Evolutionary conservation across 2,888 invertebrate species (phyloP), one percentile per base, ranked within the genome.

Genomic region (Sphaerophoria rueppellii): DNA sequence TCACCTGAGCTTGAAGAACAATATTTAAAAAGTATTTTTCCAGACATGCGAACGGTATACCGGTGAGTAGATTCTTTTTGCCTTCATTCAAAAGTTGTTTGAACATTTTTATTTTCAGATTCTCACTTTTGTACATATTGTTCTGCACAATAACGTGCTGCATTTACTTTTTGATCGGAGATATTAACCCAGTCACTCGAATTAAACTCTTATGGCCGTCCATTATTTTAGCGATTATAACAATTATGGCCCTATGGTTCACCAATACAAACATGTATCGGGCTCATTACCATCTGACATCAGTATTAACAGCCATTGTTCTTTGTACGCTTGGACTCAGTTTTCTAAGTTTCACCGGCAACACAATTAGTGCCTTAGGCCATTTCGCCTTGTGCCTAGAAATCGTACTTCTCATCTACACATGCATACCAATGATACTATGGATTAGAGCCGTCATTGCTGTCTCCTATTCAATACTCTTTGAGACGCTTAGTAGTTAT

Each of bases 1-100:
- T 98, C 98, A 4, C 95, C 96, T 90, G 95, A 97, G 88, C 94
- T 99, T 72, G 99, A 99, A 93, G 96, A 96, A 88, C 98, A 98
- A 93, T 98, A 96, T 91, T 95, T 95, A 92, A 95, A 95, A 90
- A 98, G 97, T 93, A 96, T 96, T 88, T 97, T 96, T 92, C 96
- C 96, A 82, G 97, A 98, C 92, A 95, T 96, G 90, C 95, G 97
- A 91, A 94, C 97, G 92, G 95, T 98, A 91, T 98, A 98, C 93
- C 96, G 98, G 95, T 98, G 93, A 93, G 92, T 89, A 88, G 7
- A 50, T 7, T 9, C 16, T 40, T 12, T 40, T 35, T 4, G 9
- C 6, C 35, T 35, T 35, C 7, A 32, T 2, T 54, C 12, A 40
- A 40, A 40, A 40, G 40, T 40, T 43, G 9, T 9, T 43, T 11